Evolutionary conservation across 1,140 invertebrate genomes (phyloP), one percentile per base, ranked within the genome.

Genomic region (Zaprionus tsacasi): DNA sequence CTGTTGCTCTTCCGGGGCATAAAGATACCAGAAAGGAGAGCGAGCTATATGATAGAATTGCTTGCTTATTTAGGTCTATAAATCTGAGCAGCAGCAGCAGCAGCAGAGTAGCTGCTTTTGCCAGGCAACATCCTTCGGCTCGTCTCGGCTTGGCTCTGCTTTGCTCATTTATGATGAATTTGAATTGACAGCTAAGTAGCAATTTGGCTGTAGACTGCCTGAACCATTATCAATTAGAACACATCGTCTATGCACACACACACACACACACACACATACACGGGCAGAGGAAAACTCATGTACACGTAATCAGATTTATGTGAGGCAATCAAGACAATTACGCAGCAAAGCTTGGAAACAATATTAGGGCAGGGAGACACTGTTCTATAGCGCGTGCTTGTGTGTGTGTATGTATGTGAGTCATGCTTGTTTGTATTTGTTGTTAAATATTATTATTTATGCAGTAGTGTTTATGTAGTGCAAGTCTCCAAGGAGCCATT

Each of bases 401-500:
- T 60, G 45, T 25, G 21, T 70, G 43, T 45, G 36, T 54, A 27
- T 30, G 35, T 57, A 15, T 74, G 38, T 66, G 1, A 6, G n/a
- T 25, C 25, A 21, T 59, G 12, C 12, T 21, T 72, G 48, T 58
- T 25, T 70, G 36, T 76, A 69, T 82, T 82, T 77, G 58, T 75
- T 83, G 85, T 80, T 88, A 81, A 89, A 72, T 88, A 88, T 87
- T 88, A 87, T 89, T 88, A 87, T 89, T 89, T 83, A 82, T 87
- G 83, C 83, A 80, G 54, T 69, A 66, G 58, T 79, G 54, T 83
- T 72, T 72, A 68, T 75, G 76, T 66, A 70, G 54, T 76, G 66
- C 50, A 67, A 65, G 75, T 85, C 78, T 85, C 82, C 57, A 76
- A 64, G 76, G 71, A 72, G 54, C 66, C 56, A 66, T 83, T 89